A percentile compares a stretch with the other conserved stretches of the same genome.
These are phyloP conservation scores for Prosopocoilus inquinatus DNA, from an alignment of 2,888 invertebrate genomes.

Conservation along the genomic window DNA sequence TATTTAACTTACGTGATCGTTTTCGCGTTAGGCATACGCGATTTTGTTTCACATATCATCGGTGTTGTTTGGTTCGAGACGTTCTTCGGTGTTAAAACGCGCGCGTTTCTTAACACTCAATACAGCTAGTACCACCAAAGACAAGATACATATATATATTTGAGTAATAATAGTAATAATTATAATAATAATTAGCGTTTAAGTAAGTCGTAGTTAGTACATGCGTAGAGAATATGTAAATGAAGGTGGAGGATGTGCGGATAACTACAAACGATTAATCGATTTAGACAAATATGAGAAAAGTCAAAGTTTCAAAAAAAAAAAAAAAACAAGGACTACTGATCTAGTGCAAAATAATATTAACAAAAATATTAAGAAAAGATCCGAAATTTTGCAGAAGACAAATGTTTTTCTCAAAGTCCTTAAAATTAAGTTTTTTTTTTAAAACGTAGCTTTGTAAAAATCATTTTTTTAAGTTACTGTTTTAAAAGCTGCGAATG, in stretches of 20 bases:
- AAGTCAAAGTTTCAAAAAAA: too few species aligned
- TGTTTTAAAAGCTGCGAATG: too few species aligned
- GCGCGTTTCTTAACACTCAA: constrained; percentile 15
- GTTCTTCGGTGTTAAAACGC: constrained; percentile 12
- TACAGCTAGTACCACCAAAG: constrained; percentile 17
- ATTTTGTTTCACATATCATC: constrained; percentile 16
- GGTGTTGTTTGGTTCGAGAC: constrained; percentile 3
- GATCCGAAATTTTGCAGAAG: too few species aligned
- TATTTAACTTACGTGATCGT: not conserved
- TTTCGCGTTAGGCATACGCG: constrained; percentile 6
- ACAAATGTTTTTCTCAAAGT: too few species aligned
- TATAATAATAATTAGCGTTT: constrained; percentile 9
- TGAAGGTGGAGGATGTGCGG: not conserved
- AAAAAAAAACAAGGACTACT: too few species aligned
- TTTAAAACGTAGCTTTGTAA: too few species aligned
- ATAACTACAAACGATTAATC: not conserved
- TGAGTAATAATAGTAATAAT: constrained; percentile 6
- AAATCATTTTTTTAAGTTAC: too few species aligned
- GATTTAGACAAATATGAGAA: too few species aligned
- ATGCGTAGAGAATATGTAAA: not conserved
- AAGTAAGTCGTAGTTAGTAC: not conserved
- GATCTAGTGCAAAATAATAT: too few species aligned
- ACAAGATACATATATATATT: constrained; percentile 10
- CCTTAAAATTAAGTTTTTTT: too few species aligned
- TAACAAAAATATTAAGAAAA: too few species aligned